Evolutionary conservation across 2,113 vertebrate species (phyloP), one percentile per base, ranked within the genome.

Genomic region (Ochotona princeps): DNA sequence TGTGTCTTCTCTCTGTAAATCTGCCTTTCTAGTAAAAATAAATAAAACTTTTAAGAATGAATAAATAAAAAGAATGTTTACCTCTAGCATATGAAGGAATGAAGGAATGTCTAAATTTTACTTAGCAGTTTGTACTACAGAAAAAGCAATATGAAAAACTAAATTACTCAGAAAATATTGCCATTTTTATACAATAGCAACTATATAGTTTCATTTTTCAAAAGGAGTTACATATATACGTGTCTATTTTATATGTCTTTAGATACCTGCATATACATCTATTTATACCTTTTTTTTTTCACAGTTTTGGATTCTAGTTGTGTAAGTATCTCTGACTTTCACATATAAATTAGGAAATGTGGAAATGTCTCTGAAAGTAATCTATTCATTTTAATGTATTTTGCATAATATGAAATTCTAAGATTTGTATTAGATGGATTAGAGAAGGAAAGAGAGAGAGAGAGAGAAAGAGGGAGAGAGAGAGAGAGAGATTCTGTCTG

Each of bases 181-280:
- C 3, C 20, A 70, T 25, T 93, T 78, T 51, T 93, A 91, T 70
- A 49, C 65, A 93, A 94, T 91, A 8, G 21, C n/a, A 30, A 47
- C 7, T 11, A 72, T 30, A 14, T 32, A 25, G 54, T 30, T 94
- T 82, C 74, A 3, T 69, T 82, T 79, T 82, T 60, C 1, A 2
- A 51, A 78, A 88, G 23, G 47, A 2, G 26, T 32, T 63, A 18
- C 15, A 35, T 66, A 1, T 60, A 38, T 25, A 23, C 63, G 21
- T 66, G 54, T 21, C 1, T 26, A 25, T 73, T 38, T 18, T 44
- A 44, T 17, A 20, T 47, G 4, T 8, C 6, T 78, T 21, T 35
- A 86, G 76, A 7, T 82, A 72, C 2, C 20, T 57, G 14, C 17
- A 57, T 11, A 57, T 57, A 12, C 17, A 57, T 57, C 4, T 57